Base-by-base conservation (phyloP, 2,113 vertebrate species). In the Chloropsis hardwickii region DNA sequence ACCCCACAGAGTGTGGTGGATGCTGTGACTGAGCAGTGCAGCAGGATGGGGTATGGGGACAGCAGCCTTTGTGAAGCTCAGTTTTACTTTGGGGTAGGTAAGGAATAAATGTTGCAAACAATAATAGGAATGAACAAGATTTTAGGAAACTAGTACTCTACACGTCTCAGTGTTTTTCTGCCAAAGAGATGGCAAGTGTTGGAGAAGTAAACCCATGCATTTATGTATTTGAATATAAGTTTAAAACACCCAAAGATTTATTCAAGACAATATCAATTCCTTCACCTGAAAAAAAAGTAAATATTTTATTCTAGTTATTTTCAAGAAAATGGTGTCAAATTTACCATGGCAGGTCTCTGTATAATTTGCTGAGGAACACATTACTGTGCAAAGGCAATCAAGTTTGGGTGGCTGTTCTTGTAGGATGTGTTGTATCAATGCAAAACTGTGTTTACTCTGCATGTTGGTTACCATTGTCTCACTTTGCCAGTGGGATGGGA, bases 21-120 rank as follows among this genome's bases (percentile, higher is more conserved):
- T 24, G 37, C n/a, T 67, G 60, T 53, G 45, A 24, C 45, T 81
- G 51, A 22, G 61, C 17, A 54, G 53, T n/a, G 29, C 65, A 70
- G 40, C 0, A 1, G n/a, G 50, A 21, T 35, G 2, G n/a, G 39
- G 8, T 1, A 0, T 8, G 28, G 50, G 40, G 33, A 45, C 39
- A 42, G 57, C 53, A 72, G 53, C 20, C 48, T 89, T 86, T 77
- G 77, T 3, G 3, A 86, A 62, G 18, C 29, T 69, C 16, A 14
- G 31, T 21, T 57, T 70, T 74, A 14, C 40, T 50, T 14, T 53
- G 4, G 22, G 6, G 8, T 33, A 45, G 39, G 18, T 70, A 76
- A 73, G 47, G 29, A 57, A 35, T 35, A 47, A 20, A 18, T 25
- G 4, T 71, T 67, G 22, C 37, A 73, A 69, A 73, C 56, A 51